Conservation (phyloP, 2,113 vertebrate genomes). For the Pampusana beccarii region DNA sequence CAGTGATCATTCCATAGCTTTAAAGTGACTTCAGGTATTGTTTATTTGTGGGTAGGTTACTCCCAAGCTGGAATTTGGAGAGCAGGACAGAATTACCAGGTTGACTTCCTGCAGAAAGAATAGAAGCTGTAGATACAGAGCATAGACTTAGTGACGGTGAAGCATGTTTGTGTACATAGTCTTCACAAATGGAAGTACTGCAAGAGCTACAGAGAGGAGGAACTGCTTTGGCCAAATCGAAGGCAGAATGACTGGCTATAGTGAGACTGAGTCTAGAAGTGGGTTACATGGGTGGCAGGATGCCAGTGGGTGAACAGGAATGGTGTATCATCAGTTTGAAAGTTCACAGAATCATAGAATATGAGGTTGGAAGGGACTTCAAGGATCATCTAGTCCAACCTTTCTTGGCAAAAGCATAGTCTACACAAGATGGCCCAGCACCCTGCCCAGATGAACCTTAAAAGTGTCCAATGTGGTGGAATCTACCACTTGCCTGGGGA, state of each 20-base stretch:
- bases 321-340: neutral
- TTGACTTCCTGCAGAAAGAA: neutral
- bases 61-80: neutral
- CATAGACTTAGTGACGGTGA: neutral
- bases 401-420: too few species aligned
- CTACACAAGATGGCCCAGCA: too few species aligned
- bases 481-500: too few species aligned
- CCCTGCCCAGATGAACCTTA: too few species aligned
- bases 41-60: neutral
- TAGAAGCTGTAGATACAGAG: neutral
- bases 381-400: too few species aligned
- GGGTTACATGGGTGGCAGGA: neutral
- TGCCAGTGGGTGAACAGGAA: neutral
- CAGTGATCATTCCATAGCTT: neutral
- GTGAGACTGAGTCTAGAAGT: neutral
- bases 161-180: neutral
- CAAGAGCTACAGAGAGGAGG: neutral
- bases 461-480: too few species aligned
- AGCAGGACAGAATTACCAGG: neutral
- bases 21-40: neutral
- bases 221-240: neutral
- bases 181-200: neutral
- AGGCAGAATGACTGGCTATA: neutral
- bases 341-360: neutral
- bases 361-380: too few species aligned